Evolutionary conservation across 2,888 invertebrate genomes (phyloP), one percentile per base, ranked within the genome.

Genomic region (Trachelus troglodyta): DNA sequence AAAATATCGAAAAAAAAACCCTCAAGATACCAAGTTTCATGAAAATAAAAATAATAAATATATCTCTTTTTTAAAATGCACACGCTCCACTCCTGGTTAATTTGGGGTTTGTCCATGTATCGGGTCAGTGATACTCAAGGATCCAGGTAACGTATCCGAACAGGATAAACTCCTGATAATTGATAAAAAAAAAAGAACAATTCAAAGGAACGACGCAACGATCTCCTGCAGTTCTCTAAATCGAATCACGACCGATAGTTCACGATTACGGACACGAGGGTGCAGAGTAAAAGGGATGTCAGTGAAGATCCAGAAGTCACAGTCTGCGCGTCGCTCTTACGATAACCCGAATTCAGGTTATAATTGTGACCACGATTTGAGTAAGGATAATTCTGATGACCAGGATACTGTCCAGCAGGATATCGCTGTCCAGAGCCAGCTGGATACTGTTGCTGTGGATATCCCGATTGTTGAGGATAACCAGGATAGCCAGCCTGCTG

Each of bases 371-470:
- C 86, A 15, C 85, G 85, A 76, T 83, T 83, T 4, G 79, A 77
- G 69, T 84, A 83, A 1, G 86, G 87, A 79, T 87, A 85, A 79
- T 85, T 86, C 75, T 85, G 85, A 77, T 87, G 81, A 15, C 80
- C 80, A 12, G 81, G 81, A 76, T 85, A 84, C 12, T 81, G 80
- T 69, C 83, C 80, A 3, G 56, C 79, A 1, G 86, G 85, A 76
- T 86, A 81, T 56, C 83, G 80, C 30, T 79, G 82, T 1, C 71
- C 82, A n/a, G 82, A 81, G 12, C 78, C 77, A 56, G 77, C 81
- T 30, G 82, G 81, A 73, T 83, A 81, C 11, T 79, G 77, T 71
- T 76, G 74, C 2, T 78, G 77, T 23, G 83, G 83, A 83, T 85
- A 84, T 78, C 35, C 35, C 12, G 35, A 12, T 12, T 35, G 35